phyloP scores from a whole-genome alignment of 1,140 invertebrate genomes.

The Bombyx mandarina region DNA sequence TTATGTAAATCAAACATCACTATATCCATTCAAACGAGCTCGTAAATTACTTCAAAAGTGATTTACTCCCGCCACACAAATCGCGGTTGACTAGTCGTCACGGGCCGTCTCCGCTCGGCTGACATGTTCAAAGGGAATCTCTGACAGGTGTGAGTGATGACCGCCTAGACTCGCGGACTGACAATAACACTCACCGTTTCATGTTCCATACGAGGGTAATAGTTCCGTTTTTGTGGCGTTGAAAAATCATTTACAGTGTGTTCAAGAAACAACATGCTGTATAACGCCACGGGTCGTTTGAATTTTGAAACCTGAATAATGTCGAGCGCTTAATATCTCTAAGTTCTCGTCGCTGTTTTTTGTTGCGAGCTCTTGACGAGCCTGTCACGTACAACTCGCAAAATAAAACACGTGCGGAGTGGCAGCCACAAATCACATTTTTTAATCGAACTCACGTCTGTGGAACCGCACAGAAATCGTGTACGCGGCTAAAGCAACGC shows the following conservation, averaged over 20 bases:
- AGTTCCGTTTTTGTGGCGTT: neutral
- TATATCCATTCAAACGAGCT: neutral
- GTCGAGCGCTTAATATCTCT: too few relatives aligned
- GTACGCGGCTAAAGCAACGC: neutral
- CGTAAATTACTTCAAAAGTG: constrained; percentile 1
- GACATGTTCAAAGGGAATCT: neutral
- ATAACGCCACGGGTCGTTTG: too few relatives aligned
- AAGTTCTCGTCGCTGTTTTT: constrained; percentile 19
- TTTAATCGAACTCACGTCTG: constrained; percentile 63
- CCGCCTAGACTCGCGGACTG: neutral
- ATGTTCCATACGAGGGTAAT: neutral
- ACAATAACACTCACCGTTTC: neutral
- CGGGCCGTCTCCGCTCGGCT: neutral
- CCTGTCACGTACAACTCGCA: constrained; percentile 55
- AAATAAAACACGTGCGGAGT: constrained; percentile 60
- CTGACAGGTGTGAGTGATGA: constrained; percentile 1
- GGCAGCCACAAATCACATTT: constrained; percentile 66
- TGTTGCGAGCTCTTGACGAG: constrained; percentile 29
- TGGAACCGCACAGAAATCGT: constrained; percentile 22
- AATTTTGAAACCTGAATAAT: too few relatives aligned
- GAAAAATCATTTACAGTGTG: too few relatives aligned
- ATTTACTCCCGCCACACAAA: neutral
- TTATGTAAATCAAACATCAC: neutral
- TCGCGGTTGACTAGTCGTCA: neutral
- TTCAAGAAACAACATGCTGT: too few relatives aligned